Evolutionary conservation across 2,888 invertebrate genomes (phyloP), one percentile per base, ranked within the genome.

Genomic region (Aethes cnicana): DNA sequence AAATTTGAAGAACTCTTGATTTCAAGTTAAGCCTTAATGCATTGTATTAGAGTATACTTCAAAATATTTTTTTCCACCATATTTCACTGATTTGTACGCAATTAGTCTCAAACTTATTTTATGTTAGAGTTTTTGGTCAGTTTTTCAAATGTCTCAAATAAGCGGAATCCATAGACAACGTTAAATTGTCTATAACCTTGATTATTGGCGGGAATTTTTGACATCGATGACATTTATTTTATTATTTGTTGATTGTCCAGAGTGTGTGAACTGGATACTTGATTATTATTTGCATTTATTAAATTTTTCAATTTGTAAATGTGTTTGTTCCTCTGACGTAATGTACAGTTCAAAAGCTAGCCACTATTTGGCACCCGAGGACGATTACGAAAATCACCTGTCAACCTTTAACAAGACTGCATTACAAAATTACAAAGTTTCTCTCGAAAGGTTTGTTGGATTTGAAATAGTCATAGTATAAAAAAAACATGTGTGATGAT

Each of bases 361-460:
- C 41, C 11, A 43, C 20, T 39, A 58, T 5, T 36, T 66, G 20
- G 47, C 72, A 3, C 64, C 65, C 3, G 72, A 74, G 59, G 63
- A 69, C 47, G 53, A 25, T 5, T 9, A 55, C 16, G 56, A 62
- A 35, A 63, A 66, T 26, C 65, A 69, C 56, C 47, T 73, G 20
- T 55, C 59, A 35, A 54, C 64, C 9, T 55, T 64, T 8, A 65
- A 69, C 49, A 75, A 61, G 49, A 62, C 70, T 7, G 57, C 60
- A 14, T 36, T 77, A 16, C 69, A 74, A 39, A 70, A 72, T 9
- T 73, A 72, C 25, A 73, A 73, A 56, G 17, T 63, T 39, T 77
- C 74, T 9, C 36, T 74, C 2, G 41, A 62, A 60, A 69, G 67
- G 81, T 81, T 50, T 44, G 47, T 54, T 42, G 7, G 11, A 25